Evolutionary conservation across 2,797 vertebrate species (phyloP).

Genomic region (Scomberomorus guttatus): DNA sequence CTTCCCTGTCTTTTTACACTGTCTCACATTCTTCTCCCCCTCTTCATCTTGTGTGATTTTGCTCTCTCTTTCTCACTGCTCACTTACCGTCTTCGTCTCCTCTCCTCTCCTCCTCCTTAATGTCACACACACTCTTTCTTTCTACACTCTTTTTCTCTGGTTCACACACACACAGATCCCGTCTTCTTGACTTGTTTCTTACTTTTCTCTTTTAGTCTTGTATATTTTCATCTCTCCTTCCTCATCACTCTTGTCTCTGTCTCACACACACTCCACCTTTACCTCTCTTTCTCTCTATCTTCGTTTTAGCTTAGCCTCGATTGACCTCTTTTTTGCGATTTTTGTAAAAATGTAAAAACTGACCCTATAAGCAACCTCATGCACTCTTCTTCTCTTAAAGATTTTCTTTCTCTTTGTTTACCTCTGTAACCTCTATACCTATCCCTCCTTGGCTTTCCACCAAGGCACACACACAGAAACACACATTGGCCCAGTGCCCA

Average conservation of each 20-base stretch:
- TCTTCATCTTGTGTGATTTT: not conserved
- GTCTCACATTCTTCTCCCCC: conserved; percentile 9
- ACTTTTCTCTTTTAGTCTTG: not conserved
- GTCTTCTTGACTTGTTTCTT: conserved; percentile 20
- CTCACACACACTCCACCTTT: conserved; percentile 12
- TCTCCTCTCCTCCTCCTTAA: conserved; percentile 31
- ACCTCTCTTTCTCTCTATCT: conserved; percentile 3
- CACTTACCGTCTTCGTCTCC: not conserved
- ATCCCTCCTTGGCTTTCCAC: conserved; percentile 59
- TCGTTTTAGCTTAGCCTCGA: conserved; percentile 43
- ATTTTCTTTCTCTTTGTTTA: conserved; percentile 56
- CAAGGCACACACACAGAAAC: conserved; percentile 39
- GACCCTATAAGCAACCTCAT: conserved; percentile 32
- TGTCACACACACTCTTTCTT: conserved; percentile 62
- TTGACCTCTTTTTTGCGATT: conserved; percentile 45
- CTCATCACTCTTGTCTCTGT: conserved; percentile 1
- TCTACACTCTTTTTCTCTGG: conserved; percentile 28
- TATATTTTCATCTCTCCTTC: not conserved
- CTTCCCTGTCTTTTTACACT: conserved; percentile 1
- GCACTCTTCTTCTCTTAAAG: conserved; percentile 28
- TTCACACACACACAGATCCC: conserved; percentile 12
- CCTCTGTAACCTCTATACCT: conserved; percentile 68
- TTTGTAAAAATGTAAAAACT: conserved; percentile 50
- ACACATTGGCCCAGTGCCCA: conserved; percentile 90
- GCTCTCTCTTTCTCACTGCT: not conserved